Conservation (phyloP, 1,140 invertebrate genomes). For the Nasonia longicornis region DNA sequence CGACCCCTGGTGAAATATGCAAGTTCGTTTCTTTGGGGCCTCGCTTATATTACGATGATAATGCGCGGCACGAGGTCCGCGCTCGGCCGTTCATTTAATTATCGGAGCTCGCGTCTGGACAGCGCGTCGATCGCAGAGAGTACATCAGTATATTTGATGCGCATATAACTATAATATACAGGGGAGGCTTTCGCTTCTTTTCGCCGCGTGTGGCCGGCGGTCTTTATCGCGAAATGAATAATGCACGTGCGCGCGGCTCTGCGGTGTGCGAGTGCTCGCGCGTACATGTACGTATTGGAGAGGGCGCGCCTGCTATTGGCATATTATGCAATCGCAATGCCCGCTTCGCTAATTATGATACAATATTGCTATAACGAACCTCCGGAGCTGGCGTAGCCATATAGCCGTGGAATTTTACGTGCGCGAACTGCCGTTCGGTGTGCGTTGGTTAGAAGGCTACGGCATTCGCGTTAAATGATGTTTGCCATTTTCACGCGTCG, state of each 20-base stretch:
- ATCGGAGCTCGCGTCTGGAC: background rate
- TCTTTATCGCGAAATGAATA: conserved; percentile 34
- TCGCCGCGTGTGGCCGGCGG: background rate
- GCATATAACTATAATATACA: too few species aligned
- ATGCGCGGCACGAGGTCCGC: too few species aligned
- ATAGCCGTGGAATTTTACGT: background rate
- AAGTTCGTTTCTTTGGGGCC: background rate
- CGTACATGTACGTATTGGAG: background rate
- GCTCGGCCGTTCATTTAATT: background rate
- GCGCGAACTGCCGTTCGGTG: background rate
- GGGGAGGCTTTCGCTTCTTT: background rate
- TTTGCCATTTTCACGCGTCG: conserved; percentile 23
- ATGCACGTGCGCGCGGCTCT: background rate
- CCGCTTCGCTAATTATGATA: conserved; percentile 36
- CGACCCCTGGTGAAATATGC: background rate
- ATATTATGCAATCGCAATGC: conserved; percentile 24
- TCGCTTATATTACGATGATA: too few species aligned
- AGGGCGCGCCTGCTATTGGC: conserved; percentile 9
- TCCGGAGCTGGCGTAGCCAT: background rate
- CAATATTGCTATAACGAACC: conserved; percentile 38
- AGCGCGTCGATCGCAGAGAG: background rate
- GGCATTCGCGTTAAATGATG: background rate
- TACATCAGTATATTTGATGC: too few species aligned
- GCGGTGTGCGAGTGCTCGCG: background rate
- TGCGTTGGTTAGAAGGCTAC: background rate